Conservation (phyloP, 2,797 vertebrate species). For the Calcarius lapponicus region DNA sequence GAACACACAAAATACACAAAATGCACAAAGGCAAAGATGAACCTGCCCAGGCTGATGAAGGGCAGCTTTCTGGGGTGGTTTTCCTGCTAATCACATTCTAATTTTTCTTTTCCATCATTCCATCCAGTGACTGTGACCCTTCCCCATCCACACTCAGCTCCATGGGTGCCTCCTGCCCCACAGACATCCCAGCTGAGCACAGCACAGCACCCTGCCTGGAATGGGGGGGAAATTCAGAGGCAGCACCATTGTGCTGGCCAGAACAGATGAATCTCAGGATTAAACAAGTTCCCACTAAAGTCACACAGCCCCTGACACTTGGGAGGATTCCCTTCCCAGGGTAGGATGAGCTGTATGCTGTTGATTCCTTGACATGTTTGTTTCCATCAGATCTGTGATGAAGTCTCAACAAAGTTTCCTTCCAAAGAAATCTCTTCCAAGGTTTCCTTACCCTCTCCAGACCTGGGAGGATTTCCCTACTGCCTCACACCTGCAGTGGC, state of each 20-base stretch:
- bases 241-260: not conserved
- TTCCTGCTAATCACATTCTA: not conserved
- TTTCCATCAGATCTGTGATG: not conserved
- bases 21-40: not conserved
- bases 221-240: not conserved
- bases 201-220: not conserved
- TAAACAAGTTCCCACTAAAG: not conserved
- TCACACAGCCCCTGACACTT: rapidly evolving
- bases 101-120: not conserved
- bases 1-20: not conserved
- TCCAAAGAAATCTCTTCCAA: not conserved
- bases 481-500: not conserved
- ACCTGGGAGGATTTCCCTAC: not conserved
- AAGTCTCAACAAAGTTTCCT: not conserved
- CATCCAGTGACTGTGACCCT: not conserved
- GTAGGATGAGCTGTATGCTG: rapidly evolving
- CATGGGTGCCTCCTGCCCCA: not conserved
- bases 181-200: not conserved
- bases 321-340: not conserved
- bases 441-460: not conserved
- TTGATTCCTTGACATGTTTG: not conserved
- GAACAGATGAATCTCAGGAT: not conserved
- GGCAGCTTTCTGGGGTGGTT: not conserved
- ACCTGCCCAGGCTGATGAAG: not conserved
- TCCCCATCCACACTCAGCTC: not conserved